A percentile compares a stretch with the other conserved stretches of the same genome.
These are phyloP conservation scores for Nibea albiflora DNA, from an alignment of 2,113 vertebrate genomes.

Conservation along the genomic window DNA sequence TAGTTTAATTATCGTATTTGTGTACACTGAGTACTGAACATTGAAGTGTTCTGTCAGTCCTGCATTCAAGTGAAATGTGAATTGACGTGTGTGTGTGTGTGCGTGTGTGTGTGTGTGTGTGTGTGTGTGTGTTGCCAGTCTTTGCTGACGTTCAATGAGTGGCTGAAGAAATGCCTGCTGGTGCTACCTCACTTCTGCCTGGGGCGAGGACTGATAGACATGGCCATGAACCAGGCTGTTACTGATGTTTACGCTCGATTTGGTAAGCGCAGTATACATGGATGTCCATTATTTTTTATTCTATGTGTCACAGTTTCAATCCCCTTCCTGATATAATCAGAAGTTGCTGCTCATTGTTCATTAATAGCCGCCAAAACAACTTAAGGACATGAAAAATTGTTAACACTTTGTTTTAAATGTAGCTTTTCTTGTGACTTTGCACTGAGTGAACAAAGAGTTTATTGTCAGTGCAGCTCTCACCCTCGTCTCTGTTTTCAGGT, in stretches of 20 bases:
- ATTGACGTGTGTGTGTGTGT: background rate
- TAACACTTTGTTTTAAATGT: too few relatives aligned
- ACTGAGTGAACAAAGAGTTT: background rate
- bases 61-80: background rate
- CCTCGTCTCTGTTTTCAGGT: conserved; percentile 80
- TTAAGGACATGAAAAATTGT: too few relatives aligned
- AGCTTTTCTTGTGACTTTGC: conserved; percentile 7
- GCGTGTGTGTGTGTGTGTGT: conserved; percentile 19
- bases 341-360: background rate
- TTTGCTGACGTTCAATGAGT: conserved; percentile 89
- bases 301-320: background rate
- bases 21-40: background rate
- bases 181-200: conserved; percentile 97
- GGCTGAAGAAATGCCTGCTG: conserved; percentile 90
- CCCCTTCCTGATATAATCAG: background rate
- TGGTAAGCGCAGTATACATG: conserved; percentile 81
- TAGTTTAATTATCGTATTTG: background rate
- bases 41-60: background rate
- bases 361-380: background rate
- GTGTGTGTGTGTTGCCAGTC: conserved; percentile 76
- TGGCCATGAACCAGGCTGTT: conserved; percentile 97
- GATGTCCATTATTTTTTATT: background rate
- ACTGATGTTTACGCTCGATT: conserved; percentile 95
- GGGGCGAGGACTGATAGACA: conserved; percentile 95
- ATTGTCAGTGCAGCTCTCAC: background rate